Percentiles rank a stretch among this genome's conserved stretches.
These are phyloP conservation scores for Mesocricetus auratus DNA, from an alignment of 2,113 vertebrate genomes.

Conservation along the genomic window DNA sequence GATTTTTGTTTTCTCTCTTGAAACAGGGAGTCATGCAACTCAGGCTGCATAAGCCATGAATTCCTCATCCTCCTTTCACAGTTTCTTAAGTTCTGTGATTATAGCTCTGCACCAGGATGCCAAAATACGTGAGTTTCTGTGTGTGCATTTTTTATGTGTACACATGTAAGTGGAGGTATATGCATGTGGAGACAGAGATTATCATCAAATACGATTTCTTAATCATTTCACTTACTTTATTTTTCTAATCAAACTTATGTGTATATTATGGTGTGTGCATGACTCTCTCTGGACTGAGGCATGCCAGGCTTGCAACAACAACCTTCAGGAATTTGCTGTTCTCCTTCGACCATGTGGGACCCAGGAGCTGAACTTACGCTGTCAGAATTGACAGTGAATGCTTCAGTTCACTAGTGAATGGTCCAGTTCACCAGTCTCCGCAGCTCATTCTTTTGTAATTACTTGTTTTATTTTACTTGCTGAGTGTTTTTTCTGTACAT, in stretches of 20 bases:
- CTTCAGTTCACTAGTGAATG: too few species aligned
- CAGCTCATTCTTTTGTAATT: neutral
- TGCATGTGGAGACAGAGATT: neutral
- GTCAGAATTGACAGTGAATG: rapidly evolving
- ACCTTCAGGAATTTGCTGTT: neutral
- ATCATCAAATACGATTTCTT: neutral
- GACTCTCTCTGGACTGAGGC: too few species aligned
- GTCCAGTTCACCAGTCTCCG: neutral
- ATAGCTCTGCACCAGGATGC: neutral
- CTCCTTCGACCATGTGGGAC: neutral
- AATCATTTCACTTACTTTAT: too few species aligned
- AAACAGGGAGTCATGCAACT: neutral
- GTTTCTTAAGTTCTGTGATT: neutral
- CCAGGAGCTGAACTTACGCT: neutral
- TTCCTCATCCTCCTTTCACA: neutral
- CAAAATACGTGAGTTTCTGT: neutral
- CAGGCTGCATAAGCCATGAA: neutral
- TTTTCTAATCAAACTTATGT: neutral
- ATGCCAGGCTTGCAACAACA: neutral
- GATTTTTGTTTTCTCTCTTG: neutral
- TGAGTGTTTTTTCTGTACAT: neutral
- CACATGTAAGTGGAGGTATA: neutral
- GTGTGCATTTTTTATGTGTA: neutral
- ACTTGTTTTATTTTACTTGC: neutral
- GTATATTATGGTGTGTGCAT: rapidly evolving